Conservation (phyloP, 2,797 vertebrate genomes). For the Acridotheres tristis region DNA sequence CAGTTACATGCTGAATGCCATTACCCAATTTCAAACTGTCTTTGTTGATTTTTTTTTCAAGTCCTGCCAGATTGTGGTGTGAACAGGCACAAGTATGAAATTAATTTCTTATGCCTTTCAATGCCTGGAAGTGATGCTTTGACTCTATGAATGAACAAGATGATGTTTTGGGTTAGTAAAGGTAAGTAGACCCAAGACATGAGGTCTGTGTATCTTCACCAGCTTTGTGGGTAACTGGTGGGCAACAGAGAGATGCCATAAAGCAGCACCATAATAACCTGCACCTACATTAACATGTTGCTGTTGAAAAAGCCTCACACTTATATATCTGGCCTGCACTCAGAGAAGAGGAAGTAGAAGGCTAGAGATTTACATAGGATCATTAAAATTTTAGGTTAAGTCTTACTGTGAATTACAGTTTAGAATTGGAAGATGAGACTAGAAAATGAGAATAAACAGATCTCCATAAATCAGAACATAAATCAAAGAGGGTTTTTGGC, state of each 20-base stretch:
- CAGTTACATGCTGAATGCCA: not conserved
- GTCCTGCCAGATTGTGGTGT: constrained; percentile 38
- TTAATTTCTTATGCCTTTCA: constrained; percentile 49
- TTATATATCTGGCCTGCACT: not conserved
- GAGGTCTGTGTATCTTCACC: not conserved
- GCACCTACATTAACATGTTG: not conserved
- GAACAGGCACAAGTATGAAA: constrained; percentile 63
- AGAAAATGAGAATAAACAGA: not conserved
- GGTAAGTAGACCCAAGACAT: not conserved
- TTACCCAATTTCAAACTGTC: constrained; percentile 26
- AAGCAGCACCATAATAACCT: not conserved
- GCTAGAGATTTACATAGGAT: not conserved
- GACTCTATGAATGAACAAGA: constrained; percentile 9
- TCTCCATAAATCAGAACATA: not conserved
- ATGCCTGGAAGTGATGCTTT: constrained; percentile 28
- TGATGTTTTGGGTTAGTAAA: not conserved
- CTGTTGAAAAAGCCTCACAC: not conserved
- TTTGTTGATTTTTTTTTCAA: constrained; percentile 52
- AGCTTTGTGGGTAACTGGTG: not conserved
- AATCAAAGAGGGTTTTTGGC: not conserved
- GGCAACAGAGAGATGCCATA: not conserved
- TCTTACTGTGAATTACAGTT: not conserved
- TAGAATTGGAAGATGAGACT: not conserved
- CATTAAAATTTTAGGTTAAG: not conserved
- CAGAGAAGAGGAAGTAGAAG: not conserved